Base-by-base conservation (phyloP, 2,113 vertebrate genomes). In the Rhynchomys soricoides region DNA sequence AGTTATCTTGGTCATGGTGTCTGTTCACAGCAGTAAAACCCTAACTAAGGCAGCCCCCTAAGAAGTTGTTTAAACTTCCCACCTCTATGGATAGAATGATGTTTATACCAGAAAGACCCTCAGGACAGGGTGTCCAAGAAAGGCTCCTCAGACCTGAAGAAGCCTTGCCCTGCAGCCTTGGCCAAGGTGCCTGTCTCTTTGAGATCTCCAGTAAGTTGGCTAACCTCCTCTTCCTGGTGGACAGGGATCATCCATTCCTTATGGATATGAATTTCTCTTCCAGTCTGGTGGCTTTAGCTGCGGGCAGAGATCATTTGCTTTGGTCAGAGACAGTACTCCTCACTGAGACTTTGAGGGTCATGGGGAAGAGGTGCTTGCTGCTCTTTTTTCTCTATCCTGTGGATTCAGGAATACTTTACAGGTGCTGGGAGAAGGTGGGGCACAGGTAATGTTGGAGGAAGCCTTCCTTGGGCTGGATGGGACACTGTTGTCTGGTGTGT, bases 361-460 rank as follows among this genome's bases (percentile, higher is more conserved):
- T 1, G 22, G 73, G 4, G 9, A 7, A 10, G 50, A 15, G 16
- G 16, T 4, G 45, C 50, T 12, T 22, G 57, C 40, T 59, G 2
- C 2, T 75, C 57, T 11, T 48, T 6, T 34, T 91, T 73, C 81
- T 64, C 57, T 26, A 11, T 37, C 45, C 55, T 71, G 13, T 43
- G 40, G 64, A 48, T 11, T 24, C 52, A 26, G 6, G 31, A 3
- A 19, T 8, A 37, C 11, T 19, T 86, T 75, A n/a, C 26, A 4
- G n/a, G 26, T 31, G 12, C n/a, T 11, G 7, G 10, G 6, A 55
- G 62, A 3, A 2, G 9, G 11, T 22, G 3, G 12, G 21, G 22
- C 75, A 55, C n/a, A 74, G 21, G 34, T n/a, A 29, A 1, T 0
- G 6, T 15, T 22, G 26, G 29, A 48, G 6, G 24, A 48, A 29